These are phyloP conservation scores for Heliconius sara DNA, from an alignment of 2,888 invertebrate genomes.

Conservation along the genomic window DNA sequence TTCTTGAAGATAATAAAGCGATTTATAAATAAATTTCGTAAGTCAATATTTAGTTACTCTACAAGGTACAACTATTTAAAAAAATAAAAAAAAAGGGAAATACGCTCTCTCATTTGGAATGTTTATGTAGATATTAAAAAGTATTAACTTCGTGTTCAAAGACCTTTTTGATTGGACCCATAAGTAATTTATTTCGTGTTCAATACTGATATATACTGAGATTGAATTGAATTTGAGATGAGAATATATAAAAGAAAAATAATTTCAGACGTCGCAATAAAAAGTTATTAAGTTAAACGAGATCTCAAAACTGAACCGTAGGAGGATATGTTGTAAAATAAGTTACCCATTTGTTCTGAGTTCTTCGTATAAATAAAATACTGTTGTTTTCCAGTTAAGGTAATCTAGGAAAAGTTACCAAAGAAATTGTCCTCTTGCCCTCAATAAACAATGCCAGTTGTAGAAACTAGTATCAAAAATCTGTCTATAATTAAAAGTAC, in stretches of 20 bases:
- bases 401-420: background rate
- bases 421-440: background rate
- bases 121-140: background rate
- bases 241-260: constrained; percentile 13
- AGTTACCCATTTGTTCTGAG: background rate
- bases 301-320: constrained; percentile 13
- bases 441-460: background rate
- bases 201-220: background rate
- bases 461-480: too few relatives aligned
- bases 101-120: background rate
- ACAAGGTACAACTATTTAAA: too few relatives aligned
- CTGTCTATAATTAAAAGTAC: too few relatives aligned
- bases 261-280: constrained; percentile 18
- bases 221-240: background rate
- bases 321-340: background rate
- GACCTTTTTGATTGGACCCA: background rate
- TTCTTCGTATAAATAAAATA: constrained; percentile 17
- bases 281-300: constrained; percentile 25
- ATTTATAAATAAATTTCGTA: background rate
- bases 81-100: too few relatives aligned
- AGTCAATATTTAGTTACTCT: background rate
- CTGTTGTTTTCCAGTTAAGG: background rate
- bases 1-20: background rate
- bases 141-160: background rate
- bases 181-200: constrained; percentile 6